A percentile compares a stretch with the other conserved stretches of the same genome.
Evolutionary conservation across 2,113 vertebrate species (phyloP).

Genomic region (Hypomesus transpacificus): DNA sequence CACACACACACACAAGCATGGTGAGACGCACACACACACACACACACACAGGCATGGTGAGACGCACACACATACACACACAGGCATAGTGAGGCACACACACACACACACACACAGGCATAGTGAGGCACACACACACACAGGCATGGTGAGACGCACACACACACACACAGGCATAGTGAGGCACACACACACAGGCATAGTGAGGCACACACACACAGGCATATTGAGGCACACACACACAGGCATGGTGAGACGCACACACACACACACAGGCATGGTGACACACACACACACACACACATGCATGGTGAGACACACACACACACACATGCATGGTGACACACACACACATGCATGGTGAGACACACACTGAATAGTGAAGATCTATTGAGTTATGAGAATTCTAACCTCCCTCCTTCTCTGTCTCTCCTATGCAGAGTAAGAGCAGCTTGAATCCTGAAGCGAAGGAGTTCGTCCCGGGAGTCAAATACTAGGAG

Average conservation of each 20-base stretch:
- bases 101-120: not conserved
- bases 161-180: constrained; percentile 1
- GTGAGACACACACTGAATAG: not conserved
- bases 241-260: too few species aligned
- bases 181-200: too few species aligned
- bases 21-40: not conserved
- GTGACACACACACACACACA: constrained; percentile 1
- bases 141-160: too few species aligned
- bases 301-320: not conserved
- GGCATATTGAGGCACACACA: not conserved
- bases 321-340: not conserved
- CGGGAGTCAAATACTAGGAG: constrained; percentile 94
- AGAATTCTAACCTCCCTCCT: not conserved
- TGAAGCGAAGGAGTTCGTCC: constrained; percentile 96
- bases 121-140: too few species aligned
- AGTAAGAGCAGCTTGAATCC: constrained; percentile 98
- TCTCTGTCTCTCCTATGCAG: constrained; percentile 56
- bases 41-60: not conserved
- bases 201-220: not conserved
- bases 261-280: too few species aligned
- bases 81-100: too few species aligned
- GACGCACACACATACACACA: not conserved
- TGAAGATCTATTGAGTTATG: not conserved
- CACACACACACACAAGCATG: not conserved
- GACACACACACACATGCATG: not conserved